Percentiles rank a stretch among this genome's conserved stretches.
Evolutionary conservation across 2,113 vertebrate genomes (phyloP).

Genomic region (Rhizomys pruinosus): DNA sequence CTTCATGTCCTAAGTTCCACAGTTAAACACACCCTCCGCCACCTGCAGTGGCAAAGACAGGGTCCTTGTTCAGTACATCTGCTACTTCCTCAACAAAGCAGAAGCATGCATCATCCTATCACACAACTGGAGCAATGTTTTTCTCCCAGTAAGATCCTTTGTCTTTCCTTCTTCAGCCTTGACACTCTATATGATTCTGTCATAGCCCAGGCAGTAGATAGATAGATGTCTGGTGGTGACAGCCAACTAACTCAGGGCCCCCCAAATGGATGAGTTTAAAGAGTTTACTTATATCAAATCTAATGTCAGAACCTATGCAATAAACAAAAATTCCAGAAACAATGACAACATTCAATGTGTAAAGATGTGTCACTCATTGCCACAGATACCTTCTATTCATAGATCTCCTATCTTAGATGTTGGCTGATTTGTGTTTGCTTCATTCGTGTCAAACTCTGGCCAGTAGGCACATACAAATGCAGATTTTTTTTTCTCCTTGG

Average conservation of each 20-base stretch:
- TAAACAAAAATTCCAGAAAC: background rate
- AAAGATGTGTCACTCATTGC: background rate
- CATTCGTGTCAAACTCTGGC: background rate
- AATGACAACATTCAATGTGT: background rate
- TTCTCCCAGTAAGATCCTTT: background rate
- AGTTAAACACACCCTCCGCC: background rate
- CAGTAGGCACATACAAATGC: background rate
- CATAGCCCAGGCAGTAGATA: background rate
- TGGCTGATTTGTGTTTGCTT: background rate
- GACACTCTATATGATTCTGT: too few species aligned
- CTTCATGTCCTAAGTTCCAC: background rate
- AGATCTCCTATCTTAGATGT: background rate
- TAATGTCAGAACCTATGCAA: background rate
- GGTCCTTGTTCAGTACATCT: background rate
- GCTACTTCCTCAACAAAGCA: background rate
- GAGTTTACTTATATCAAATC: background rate
- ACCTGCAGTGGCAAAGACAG: background rate
- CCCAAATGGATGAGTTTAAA: background rate
- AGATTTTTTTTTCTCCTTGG: slow-evolving; percentile 25
- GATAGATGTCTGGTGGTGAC: background rate
- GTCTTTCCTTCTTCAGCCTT: too few species aligned
- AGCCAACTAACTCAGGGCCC: background rate
- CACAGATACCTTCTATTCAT: background rate
- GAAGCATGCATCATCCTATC: background rate
- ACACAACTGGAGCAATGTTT: background rate